Evolutionary conservation across 2,113 vertebrate genomes (phyloP).

Genomic region (Felis catus): F.catus_Fca126_mat1.0 CM031418.1:69310001-69310500

Average conservation of each 20-base stretch:
- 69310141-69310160: not conserved
- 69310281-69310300: not conserved
- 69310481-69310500: not conserved
- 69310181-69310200: too few relatives aligned
- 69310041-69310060: not conserved
- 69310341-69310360: not conserved
- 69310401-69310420: not conserved
- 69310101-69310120: not conserved
- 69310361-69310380: not conserved
- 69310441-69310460: not conserved
- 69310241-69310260: not conserved
- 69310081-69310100: not conserved
- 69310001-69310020: not conserved
- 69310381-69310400: not conserved
- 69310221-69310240: not conserved
- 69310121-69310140: not conserved
- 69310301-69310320: not conserved
- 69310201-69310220: not conserved
- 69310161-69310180: too few relatives aligned
- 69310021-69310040: not conserved
- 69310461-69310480: not conserved
- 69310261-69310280: not conserved
- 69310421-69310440: not conserved
- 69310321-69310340: not conserved
- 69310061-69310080: not conserved